phyloP scores from a whole-genome alignment of 2,797 vertebrate species.

The Lophius americanus region DNA sequence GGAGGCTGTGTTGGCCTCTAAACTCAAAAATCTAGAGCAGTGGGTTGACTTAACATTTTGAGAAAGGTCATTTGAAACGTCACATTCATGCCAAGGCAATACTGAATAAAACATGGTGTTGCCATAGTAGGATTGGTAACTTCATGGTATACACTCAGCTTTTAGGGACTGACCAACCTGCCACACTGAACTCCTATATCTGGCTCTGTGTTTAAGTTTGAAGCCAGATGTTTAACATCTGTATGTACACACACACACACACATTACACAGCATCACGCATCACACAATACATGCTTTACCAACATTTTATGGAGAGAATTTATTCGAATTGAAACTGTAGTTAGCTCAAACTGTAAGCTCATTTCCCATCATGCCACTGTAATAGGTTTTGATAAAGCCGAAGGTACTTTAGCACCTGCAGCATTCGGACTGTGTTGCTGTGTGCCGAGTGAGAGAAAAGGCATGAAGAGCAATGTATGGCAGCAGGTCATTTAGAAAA shows the following conservation, averaged over 20 bases:
- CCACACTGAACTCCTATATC: too few relatives aligned
- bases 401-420: slow-evolving; percentile 14
- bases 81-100: too few relatives aligned
- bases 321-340: slow-evolving; percentile 12
- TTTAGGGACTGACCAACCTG: too few relatives aligned
- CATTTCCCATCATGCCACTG: slow-evolving; percentile 28
- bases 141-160: too few relatives aligned
- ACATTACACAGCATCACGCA: slow-evolving; percentile 4
- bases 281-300: slow-evolving; percentile 2
- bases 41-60: too few relatives aligned
- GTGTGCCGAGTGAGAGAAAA: slow-evolving; percentile 9
- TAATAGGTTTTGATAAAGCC: slow-evolving; percentile 16
- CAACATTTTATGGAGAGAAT: background rate
- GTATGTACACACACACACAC: slow-evolving; percentile 11
- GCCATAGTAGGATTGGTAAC: too few relatives aligned
- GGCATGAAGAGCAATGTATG: slow-evolving; percentile 16
- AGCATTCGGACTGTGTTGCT: slow-evolving; percentile 32
- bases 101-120: too few relatives aligned
- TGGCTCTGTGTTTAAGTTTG: too few relatives aligned
- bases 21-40: too few relatives aligned
- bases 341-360: background rate
- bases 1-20: too few relatives aligned
- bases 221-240: background rate
- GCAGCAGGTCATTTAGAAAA: slow-evolving; percentile 23
- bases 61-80: too few relatives aligned